phyloP scores from a whole-genome alignment of 2,113 vertebrate species.

The Cebidichthys violaceus region DNA sequence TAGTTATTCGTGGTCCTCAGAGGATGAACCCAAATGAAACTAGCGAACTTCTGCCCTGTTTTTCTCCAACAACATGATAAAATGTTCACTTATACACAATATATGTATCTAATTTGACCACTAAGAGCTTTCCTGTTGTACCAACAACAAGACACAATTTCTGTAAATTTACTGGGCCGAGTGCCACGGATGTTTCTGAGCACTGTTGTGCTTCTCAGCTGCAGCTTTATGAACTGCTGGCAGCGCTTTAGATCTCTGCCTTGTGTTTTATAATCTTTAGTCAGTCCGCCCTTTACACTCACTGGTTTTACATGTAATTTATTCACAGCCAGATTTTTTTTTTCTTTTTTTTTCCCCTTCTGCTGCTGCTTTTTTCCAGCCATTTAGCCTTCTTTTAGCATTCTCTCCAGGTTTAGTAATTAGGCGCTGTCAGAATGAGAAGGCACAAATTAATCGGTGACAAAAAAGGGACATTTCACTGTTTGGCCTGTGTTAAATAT shows the following conservation, averaged over 20 bases:
- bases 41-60: neutral
- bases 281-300: slow-evolving; percentile 5
- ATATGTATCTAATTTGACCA: neutral
- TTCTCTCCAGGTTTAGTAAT: slow-evolving; percentile 52
- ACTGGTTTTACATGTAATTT: slow-evolving; percentile 14
- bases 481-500: slow-evolving; percentile 37
- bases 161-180: neutral
- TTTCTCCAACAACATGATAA: neutral
- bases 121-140: neutral
- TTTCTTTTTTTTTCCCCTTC: neutral
- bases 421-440: slow-evolving; percentile 44
- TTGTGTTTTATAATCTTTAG: slow-evolving; percentile 24
- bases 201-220: neutral
- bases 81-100: neutral
- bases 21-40: neutral
- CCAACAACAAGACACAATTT: neutral
- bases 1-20: neutral
- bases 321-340: slow-evolving; percentile 25
- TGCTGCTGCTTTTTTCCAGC: slow-evolving; percentile 36
- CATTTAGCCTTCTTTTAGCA: slow-evolving; percentile 29
- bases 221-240: neutral
- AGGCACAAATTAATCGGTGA: slow-evolving; percentile 34
- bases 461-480: slow-evolving; percentile 32
- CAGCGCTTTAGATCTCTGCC: slow-evolving; percentile 25
- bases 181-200: neutral